Conservation (phyloP, 2,113 vertebrate genomes). For the Melozone crissalis region DNA sequence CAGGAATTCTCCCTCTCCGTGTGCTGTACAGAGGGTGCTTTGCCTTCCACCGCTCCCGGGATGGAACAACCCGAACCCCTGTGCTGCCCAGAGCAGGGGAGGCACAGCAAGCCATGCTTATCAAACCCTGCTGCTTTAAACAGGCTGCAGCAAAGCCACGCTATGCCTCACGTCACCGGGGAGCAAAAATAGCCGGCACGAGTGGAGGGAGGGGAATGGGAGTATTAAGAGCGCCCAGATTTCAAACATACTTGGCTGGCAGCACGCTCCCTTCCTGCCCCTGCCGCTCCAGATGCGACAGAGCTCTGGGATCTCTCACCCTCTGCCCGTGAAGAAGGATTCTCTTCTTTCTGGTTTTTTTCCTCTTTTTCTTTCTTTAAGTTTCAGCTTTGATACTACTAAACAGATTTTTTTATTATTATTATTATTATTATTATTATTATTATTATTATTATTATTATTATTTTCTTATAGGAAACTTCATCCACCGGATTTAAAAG, state of each 20-base stretch:
- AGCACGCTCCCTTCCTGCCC: neutral
- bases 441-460: neutral
- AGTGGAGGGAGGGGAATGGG: conserved; percentile 59
- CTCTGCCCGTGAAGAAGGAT: conserved; percentile 12
- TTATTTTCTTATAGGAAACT: neutral
- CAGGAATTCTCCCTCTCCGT: fast-evolving
- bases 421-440: too few species aligned
- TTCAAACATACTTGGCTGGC: conserved; percentile 62
- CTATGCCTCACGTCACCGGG: conserved; percentile 52
- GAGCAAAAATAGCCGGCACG: conserved; percentile 67
- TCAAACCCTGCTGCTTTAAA: conserved; percentile 63
- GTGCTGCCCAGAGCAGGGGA: neutral
- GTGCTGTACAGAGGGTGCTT: fast-evolving
- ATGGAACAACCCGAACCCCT: neutral
- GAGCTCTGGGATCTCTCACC: neutral
- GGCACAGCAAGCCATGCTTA: fast-evolving
- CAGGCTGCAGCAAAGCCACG: conserved; percentile 50
- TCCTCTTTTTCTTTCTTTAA: neutral
- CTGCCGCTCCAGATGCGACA: conserved; percentile 23
- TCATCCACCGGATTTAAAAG: conserved; percentile 57
- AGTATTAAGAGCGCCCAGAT: conserved; percentile 62
- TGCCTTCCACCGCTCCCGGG: fast-evolving
- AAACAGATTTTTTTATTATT: neutral
- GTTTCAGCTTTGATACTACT: neutral
- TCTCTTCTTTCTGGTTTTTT: neutral